phyloP scores from a whole-genome alignment of 2,113 vertebrate genomes.

The Perccottus glenii region DNA sequence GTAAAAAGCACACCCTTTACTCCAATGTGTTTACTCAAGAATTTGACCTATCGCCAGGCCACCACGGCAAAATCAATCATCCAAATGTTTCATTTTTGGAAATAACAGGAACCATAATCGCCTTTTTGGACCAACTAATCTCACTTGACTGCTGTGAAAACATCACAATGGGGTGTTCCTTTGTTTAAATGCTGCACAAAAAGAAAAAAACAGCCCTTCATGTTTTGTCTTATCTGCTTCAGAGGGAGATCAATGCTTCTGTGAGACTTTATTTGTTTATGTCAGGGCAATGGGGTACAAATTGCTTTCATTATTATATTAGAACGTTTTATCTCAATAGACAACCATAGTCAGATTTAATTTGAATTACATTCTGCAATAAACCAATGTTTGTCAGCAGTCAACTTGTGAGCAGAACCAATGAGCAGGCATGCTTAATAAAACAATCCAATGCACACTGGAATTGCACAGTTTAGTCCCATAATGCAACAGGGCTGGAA shows the following conservation, averaged over 20 bases:
- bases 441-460: neutral
- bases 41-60: neutral
- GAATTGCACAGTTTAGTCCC: neutral
- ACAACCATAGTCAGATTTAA: neutral
- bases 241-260: neutral
- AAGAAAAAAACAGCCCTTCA: neutral
- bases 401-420: neutral
- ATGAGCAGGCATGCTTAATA: neutral
- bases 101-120: neutral
- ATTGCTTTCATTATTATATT: neutral
- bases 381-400: neutral
- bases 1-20: too few species aligned
- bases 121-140: neutral
- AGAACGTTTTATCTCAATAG: constrained; percentile 1
- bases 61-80: neutral
- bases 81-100: neutral
- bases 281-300: neutral
- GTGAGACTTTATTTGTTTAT: neutral
- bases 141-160: neutral
- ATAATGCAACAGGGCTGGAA: neutral
- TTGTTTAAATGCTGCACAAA: neutral
- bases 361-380: neutral
- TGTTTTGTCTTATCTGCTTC: neutral
- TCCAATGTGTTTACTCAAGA: too few species aligned
- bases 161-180: neutral